Percentiles rank a stretch among this genome's conserved stretches.
Conservation (phyloP, 2,888 invertebrate species). For the Brachynemurus nebulosus region DNA sequence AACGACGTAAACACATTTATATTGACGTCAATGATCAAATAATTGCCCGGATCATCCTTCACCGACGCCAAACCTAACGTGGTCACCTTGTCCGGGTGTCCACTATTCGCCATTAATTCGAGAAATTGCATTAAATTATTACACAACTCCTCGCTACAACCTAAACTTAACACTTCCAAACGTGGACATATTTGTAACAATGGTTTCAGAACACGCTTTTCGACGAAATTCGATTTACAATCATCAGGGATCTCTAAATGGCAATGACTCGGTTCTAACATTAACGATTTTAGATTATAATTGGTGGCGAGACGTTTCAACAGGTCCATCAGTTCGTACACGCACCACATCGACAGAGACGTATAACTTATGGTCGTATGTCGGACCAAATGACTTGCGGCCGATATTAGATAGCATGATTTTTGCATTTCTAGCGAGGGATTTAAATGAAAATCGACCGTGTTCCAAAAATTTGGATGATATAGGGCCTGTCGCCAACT, state of each 20-base stretch:
- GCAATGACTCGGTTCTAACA: conserved; percentile 31
- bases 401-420: conserved; percentile 26
- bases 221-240: not conserved
- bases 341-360: conserved; percentile 27
- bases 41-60: conserved; percentile 56
- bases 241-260: conserved; percentile 24
- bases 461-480: conserved; percentile 32
- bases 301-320: conserved; percentile 27
- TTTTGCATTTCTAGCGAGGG: conserved; percentile 24
- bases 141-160: conserved; percentile 29
- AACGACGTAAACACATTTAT: conserved; percentile 43
- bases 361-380: conserved; percentile 27
- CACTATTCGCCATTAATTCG: conserved; percentile 24
- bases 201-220: conserved; percentile 20
- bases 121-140: conserved; percentile 25
- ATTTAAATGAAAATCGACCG: conserved; percentile 28
- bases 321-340: conserved; percentile 28
- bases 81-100: conserved; percentile 39
- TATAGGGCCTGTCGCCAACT: conserved; percentile 30
- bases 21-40: conserved; percentile 41
- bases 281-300: conserved; percentile 27
- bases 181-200: conserved; percentile 24
- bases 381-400: conserved; percentile 26
- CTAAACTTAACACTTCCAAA: conserved; percentile 28
- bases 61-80: conserved; percentile 55